Base-by-base conservation (phyloP, 2,113 vertebrate species). In the Bagarius yarrelli region DNA sequence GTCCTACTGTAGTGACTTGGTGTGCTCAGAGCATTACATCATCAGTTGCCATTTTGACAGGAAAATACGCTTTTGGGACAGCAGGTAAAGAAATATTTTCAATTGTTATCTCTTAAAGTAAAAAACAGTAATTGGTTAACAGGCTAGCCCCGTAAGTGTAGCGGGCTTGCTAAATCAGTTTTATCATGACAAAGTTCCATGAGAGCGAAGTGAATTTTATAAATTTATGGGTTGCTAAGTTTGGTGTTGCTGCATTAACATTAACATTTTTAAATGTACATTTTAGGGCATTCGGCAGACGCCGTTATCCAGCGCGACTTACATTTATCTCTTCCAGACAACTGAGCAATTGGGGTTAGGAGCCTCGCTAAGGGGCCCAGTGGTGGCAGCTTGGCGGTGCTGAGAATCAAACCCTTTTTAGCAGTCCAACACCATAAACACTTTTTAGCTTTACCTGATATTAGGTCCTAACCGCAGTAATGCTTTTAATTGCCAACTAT, bases 51-150 rank as follows among this genome's bases (percentile, higher is more conserved):
- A 97, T 86, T 94, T 90, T 23, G 95, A 97, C 89, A 87, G 88
- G 70, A 95, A 94, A 87, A 94, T 97, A 88, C 90, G 96, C 0
- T 93, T 95, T 85, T 97, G 95, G 95, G 96, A 97, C 85, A 92
- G 88, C 91, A 95, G 96, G 96, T 96, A 81, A 77, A 73, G 25
- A 70, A 30, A 57, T 9, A 21, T 66, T 2, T 64, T 57, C 36
- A 16, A 14, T 47, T 76, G 15, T 47, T 27, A 44, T 47, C 18
- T 14, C 18, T 15, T 18, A 40, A 23, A 25, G 16, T 60, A 47
- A 52, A 47, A 52, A n/a, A 80, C 3, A 52, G 52, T 36, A 60
- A 30, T 50, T 44, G 71, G 19, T 61, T 55, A 44, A 18, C 19
- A 57, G 16, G 50, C 3, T n/a, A 23, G 64, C 67, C 6, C 23